Conservation (phyloP, 2,797 vertebrate species). For the Rhynchotus rufescens region DNA sequence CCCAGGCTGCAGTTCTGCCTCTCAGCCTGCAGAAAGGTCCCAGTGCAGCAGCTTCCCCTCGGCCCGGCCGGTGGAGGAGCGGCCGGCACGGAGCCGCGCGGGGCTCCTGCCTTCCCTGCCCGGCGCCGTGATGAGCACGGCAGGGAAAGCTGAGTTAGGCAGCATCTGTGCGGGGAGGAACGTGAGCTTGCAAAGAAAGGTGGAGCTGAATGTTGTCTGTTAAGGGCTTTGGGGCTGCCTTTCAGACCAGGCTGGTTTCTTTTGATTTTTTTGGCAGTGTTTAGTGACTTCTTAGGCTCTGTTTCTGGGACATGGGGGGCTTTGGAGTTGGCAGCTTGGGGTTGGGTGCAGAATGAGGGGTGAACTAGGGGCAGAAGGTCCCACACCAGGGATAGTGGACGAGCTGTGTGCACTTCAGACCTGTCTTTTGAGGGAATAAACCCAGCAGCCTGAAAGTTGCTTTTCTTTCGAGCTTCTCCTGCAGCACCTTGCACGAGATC, state of each 20-base stretch:
- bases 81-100: not conserved
- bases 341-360: not conserved
- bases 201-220: not conserved
- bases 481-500: fast-evolving
- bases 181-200: not conserved
- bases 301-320: fast-evolving
- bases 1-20: not conserved
- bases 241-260: not conserved
- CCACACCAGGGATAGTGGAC: not conserved
- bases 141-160: constrained; percentile 4
- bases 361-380: not conserved
- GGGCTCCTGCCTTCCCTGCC: not conserved
- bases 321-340: not conserved
- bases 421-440: not conserved
- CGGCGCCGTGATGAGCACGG: not conserved
- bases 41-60: not conserved
- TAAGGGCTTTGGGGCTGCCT: not conserved
- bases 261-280: not conserved
- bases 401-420: not conserved
- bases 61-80: constrained; percentile 10
- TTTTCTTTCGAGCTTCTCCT: not conserved
- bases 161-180: not conserved
- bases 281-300: not conserved
- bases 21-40: not conserved
- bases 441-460: not conserved